phyloP scores from a whole-genome alignment of 2,888 invertebrate species.

The Aquatica leii region DNA sequence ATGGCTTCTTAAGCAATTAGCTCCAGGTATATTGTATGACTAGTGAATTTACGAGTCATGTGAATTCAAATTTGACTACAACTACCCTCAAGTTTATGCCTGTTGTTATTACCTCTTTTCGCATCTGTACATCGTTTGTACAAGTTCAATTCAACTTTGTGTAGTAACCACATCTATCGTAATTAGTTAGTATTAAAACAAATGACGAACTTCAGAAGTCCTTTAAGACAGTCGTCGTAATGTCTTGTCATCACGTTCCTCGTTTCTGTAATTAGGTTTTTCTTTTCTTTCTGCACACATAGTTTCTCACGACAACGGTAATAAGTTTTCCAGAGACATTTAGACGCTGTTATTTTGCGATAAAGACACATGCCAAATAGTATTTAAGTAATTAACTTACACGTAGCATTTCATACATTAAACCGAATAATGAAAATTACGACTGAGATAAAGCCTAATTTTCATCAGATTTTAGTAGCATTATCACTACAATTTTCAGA shows the following conservation, averaged over 20 bases:
- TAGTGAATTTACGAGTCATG: slow-evolving; percentile 53
- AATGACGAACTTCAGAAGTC: slow-evolving; percentile 46
- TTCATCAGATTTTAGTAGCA: no score
- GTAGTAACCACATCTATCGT: slow-evolving; percentile 34
- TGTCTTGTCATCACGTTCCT: slow-evolving; percentile 60
- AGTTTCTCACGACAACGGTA: slow-evolving; percentile 44
- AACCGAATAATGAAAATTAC: no score
- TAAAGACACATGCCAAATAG: no score
- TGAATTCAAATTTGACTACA: slow-evolving; percentile 40
- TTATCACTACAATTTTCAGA: no score
- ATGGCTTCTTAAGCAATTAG: slow-evolving; percentile 59
- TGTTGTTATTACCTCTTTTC: slow-evolving; percentile 26
- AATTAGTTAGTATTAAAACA: slow-evolving; percentile 44
- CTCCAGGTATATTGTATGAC: slow-evolving; percentile 56
- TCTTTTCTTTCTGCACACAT: slow-evolving; percentile 53
- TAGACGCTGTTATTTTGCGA: no score
- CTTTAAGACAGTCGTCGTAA: slow-evolving; percentile 58
- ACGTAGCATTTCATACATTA: no score
- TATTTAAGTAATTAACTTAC: no score
- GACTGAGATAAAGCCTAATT: no score
- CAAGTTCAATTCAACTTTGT: slow-evolving; percentile 16
- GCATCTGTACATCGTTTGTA: slow-evolving; percentile 17
- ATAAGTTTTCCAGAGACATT: slow-evolving; percentile 22
- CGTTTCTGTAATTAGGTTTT: slow-evolving; percentile 61
- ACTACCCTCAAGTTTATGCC: slow-evolving; percentile 26